Base-by-base conservation (phyloP, 1,140 invertebrate genomes). In the Rhagoletis zephyria region DNA sequence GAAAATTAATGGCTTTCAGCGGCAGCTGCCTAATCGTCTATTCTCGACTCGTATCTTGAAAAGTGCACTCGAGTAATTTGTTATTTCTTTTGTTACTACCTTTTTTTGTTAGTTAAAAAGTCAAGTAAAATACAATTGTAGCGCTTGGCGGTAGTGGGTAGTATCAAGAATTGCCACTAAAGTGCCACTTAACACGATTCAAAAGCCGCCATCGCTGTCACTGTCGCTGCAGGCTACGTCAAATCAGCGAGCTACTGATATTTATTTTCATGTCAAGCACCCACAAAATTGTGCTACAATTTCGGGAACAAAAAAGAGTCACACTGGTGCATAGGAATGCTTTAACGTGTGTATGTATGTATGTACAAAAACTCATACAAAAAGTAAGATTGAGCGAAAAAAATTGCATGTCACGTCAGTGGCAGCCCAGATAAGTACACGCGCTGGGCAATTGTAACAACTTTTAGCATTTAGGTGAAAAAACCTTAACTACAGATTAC, bases 51-150 rank as follows among this genome's bases (percentile, higher is more conserved):
- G 9, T 10, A 56, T n/a, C 45, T 48, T 74, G 19, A 6, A 10
- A 81, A 81, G 56, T 81, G 74, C n/a, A 81, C 74, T 81, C 74
- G 56, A 59, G 30, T 14, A 81, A 81, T 59, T 81, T 81, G 74
- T 81, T 19, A 56, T 56, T 56, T 56, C 16, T 16, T 51, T 48
- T 74, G 45, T 45, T 74, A 16, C n/a, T 63, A 63, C n/a, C 2
- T 9, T 4, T 81, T 81, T 56, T 48, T 30, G 30, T 30, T 30
- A 30, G 70, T 74, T 48, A 9, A 51, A 74, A 48, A 48, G 48
- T 74, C 14, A 74, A 74, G 12, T 14, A 40, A 74, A 74, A 74
- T 10, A 67, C 30, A 67, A 14, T 56, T 67, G 64, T 19, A 48
- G 70, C n/a, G 42, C 16, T 12, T 74, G 45, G 30, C 42, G 0